Base-by-base conservation (phyloP, 2,888 invertebrate species). In the Calliopum simillimum region DNA sequence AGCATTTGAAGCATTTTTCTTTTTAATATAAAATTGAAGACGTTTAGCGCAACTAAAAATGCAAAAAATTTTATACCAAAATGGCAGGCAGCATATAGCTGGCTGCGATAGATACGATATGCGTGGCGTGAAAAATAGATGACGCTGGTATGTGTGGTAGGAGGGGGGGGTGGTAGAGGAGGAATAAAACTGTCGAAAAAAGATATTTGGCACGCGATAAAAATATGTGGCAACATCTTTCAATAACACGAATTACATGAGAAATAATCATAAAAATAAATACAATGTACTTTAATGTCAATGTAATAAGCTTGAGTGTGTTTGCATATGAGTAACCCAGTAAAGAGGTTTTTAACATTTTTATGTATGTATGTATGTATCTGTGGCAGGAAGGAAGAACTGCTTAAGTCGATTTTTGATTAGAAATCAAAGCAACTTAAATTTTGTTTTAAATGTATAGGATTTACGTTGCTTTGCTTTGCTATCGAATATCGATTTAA, bases 221-320 rank as follows among this genome's bases (percentile, higher is more conserved):
- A 66, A 44, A 56, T 33, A 41, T 51, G 51, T 47, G 49, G 62
- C 66, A 63, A 67, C 67, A 70, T 55, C 70, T 66, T 70, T 61
- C 61, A 21, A 66, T 70, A 61, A 49, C 51, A 59, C 58, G 58
- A 46, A 21, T 71, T 65, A 64, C 68, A 71, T 56, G 65, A 51
- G 59, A 71, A 79, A 81, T 80, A 81, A 79, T 79, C 80, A 80
- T 80, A 81, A 81, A 80, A 80, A 33, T 33, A 33, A 33, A 78
- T 73, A 74, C 79, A 80, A 81, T 79, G n/a, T n/a, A n/a, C 80
- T 80, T 81, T 80, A 81, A 80, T 81, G 81, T 75, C 76, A 78
- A 51, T 46, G 46, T 11, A 58, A 14, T 43, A 6, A 49, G 47
- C 19, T 51, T 6, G 12, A 19, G 25, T 23, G 62, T 62, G 46